A percentile compares a stretch with the other conserved stretches of the same genome.
Conservation (phyloP, 2,888 invertebrate species). For the Erpobdella octoculata region DNA sequence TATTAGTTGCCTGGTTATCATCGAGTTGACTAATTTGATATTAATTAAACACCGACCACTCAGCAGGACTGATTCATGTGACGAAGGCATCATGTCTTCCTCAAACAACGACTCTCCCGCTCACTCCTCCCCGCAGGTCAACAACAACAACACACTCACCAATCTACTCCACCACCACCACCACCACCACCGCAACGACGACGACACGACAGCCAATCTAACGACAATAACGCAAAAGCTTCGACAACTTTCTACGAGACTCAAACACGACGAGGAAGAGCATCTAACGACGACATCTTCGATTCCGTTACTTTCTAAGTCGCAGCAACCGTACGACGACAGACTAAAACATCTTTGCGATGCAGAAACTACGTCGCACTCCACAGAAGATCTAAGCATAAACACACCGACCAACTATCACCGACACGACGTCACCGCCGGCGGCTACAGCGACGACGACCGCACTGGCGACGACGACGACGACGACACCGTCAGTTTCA, state of each 20-base stretch:
- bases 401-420: no score
- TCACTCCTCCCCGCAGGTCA: neutral
- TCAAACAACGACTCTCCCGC: neutral
- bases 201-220: neutral
- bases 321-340: no score
- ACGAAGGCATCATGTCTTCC: constrained; percentile 1
- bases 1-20: neutral
- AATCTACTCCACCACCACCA: neutral
- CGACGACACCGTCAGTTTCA: neutral
- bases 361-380: no score
- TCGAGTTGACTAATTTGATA: neutral
- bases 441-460: neutral
- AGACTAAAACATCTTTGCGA: no score
- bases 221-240: no score
- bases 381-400: no score
- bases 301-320: no score
- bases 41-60: neutral
- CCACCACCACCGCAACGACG: neutral
- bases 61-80: neutral
- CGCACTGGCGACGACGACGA: neutral
- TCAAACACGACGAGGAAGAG: no score
- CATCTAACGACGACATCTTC: no score
- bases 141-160: neutral
- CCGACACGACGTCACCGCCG: neutral
- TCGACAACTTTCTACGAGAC: neutral